Evolutionary conservation across 1,140 invertebrate genomes (phyloP).

Genomic region (Conus ventricosus): DNA sequence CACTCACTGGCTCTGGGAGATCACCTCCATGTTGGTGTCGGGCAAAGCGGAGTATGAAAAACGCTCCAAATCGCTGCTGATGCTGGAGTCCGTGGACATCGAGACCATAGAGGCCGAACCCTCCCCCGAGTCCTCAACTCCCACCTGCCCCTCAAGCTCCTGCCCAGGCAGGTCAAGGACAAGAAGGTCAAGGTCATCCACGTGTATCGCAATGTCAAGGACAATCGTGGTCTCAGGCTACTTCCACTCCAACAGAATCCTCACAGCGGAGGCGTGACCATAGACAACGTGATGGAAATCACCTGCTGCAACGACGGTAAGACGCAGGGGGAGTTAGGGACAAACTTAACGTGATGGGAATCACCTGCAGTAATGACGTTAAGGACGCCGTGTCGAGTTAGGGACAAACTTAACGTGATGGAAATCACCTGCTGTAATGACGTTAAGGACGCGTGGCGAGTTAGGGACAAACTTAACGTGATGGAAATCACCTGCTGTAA

Average conservation of each 20-base stretch:
- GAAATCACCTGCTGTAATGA: no score
- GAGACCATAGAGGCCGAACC: constrained; percentile 31
- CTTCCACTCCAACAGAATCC: constrained; percentile 21
- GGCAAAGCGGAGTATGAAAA: constrained; percentile 40
- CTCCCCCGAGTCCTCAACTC: constrained; percentile 50
- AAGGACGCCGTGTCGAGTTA: no score
- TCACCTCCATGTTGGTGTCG: constrained; percentile 37
- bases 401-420: no score
- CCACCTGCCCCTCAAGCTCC: constrained; percentile 34
- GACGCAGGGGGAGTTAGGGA: no score
- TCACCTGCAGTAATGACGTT: no score
- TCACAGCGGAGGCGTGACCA: no score
- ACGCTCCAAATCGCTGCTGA: constrained; percentile 36
- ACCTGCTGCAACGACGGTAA: no score
- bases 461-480: no score
- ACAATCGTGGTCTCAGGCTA: constrained; percentile 41
- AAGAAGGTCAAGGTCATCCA: constrained; percentile 45
- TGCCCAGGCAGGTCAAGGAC: constrained; percentile 36
- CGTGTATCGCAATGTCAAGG: constrained; percentile 51
- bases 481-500: no score
- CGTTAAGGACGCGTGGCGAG: no score
- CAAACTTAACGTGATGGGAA: no score
- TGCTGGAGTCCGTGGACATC: constrained; percentile 40
- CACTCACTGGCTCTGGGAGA: constrained; percentile 45
- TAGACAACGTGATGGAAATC: no score